A percentile compares a stretch with the other conserved stretches of the same genome.
Conservation (phyloP, 2,113 vertebrate species). For the Crocuta crocuta region DNA sequence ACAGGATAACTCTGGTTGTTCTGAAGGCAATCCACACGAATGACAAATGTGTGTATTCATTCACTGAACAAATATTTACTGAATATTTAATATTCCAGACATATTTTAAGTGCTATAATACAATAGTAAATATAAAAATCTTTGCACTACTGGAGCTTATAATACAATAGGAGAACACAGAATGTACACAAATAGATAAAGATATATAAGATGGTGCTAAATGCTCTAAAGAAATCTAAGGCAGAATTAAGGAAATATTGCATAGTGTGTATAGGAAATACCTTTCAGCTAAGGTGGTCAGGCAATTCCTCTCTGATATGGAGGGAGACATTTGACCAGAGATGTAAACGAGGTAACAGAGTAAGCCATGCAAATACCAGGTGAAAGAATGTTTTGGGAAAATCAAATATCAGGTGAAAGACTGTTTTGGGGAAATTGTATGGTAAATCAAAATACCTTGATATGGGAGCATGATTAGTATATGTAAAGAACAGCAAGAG, state of each 20-base stretch:
- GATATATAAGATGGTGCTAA: neutral
- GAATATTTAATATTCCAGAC: neutral
- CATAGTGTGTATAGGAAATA: neutral
- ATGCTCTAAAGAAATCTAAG: neutral
- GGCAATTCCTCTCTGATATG: neutral
- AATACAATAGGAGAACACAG: neutral
- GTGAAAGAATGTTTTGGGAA: neutral
- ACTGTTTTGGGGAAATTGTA: neutral
- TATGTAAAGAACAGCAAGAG: neutral
- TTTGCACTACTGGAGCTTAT: neutral
- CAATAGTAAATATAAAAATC: neutral
- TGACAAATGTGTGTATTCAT: neutral
- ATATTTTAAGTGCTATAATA: neutral
- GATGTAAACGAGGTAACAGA: neutral
- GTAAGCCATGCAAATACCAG: neutral
- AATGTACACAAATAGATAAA: neutral
- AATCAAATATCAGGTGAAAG: neutral
- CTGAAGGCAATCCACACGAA: neutral
- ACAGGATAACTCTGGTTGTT: neutral
- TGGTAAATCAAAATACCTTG: neutral
- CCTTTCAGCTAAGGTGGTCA: neutral
- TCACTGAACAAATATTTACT: conserved; percentile 22
- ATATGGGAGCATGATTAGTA: neutral
- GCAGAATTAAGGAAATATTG: neutral
- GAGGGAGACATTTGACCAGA: neutral